A percentile compares a stretch with the other conserved stretches of the same genome.
Conservation (phyloP, 1,140 invertebrate genomes). For the Trinorchestia longiramus region DNA sequence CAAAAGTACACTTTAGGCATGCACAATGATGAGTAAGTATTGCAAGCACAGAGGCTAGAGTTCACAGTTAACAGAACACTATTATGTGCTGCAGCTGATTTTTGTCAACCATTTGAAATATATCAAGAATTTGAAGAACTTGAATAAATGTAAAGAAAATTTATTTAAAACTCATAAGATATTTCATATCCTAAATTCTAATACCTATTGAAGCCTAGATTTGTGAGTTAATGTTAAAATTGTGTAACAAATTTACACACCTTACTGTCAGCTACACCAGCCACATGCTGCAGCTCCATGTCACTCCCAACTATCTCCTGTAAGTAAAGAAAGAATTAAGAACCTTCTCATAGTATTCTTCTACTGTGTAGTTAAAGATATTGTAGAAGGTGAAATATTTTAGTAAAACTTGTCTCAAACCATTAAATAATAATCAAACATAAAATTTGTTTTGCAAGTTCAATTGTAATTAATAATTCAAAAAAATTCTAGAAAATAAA, state of each 20-base stretch:
- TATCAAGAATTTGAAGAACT: no score
- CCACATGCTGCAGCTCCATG: slow-evolving; percentile 36
- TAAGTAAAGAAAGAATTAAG: not conserved
- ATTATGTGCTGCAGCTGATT: no score
- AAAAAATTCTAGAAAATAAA: not conserved
- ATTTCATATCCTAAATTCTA: not conserved
- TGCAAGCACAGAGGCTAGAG: no score
- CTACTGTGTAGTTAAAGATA: not conserved
- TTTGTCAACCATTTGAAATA: no score
- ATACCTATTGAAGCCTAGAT: not conserved
- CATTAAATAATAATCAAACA: not conserved
- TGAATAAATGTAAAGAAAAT: no score
- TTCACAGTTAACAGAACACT: no score
- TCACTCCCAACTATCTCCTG: slow-evolving; percentile 47
- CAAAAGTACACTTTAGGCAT: no score
- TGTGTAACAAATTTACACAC: not conserved
- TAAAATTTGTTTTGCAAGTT: not conserved
- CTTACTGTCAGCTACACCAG: slow-evolving; percentile 53
- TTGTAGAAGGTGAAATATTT: not conserved
- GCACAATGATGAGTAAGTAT: no score
- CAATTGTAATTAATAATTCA: not conserved
- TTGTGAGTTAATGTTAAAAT: not conserved
- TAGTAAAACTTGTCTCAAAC: not conserved
- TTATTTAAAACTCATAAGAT: no score
- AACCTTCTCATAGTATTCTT: not conserved